Conservation (phyloP, 2,113 vertebrate species). For the Etia nguti region DNA sequence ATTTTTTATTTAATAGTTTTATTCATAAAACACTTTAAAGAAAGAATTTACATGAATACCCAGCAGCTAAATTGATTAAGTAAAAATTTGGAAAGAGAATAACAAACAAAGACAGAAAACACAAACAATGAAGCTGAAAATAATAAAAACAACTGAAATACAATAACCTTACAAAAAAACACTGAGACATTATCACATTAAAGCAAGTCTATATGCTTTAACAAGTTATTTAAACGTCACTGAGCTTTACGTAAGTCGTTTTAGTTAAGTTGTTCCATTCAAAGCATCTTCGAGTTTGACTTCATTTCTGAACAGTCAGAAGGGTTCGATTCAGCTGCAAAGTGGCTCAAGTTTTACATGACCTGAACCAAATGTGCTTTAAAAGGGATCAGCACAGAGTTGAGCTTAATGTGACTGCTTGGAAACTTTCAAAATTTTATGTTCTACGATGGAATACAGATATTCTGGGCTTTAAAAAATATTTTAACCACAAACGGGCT, state of each 20-base stretch:
- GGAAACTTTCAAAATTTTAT: neutral
- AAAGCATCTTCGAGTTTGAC: accelerated
- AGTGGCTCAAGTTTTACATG: neutral
- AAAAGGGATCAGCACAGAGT: accelerated
- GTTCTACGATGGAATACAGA: neutral
- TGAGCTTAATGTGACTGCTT: neutral
- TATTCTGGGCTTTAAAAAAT: neutral
- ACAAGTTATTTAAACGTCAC: neutral
- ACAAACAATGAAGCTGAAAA: accelerated
- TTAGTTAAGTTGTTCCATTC: neutral
- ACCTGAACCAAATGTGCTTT: neutral
- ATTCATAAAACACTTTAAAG: neutral
- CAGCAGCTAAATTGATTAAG: neutral
- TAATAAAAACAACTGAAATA: neutral
- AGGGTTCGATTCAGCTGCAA: neutral
- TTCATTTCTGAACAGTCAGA: neutral
- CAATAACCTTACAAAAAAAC: neutral
- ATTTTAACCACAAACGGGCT: neutral
- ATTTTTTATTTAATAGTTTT: neutral
- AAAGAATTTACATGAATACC: neutral
- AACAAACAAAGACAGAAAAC: neutral
- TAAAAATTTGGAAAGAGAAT: neutral
- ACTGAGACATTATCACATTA: neutral
- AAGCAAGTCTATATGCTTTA: neutral
- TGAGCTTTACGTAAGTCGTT: neutral